Conservation (phyloP, 2,888 invertebrate genomes). For the Lycia hirtaria region DNA sequence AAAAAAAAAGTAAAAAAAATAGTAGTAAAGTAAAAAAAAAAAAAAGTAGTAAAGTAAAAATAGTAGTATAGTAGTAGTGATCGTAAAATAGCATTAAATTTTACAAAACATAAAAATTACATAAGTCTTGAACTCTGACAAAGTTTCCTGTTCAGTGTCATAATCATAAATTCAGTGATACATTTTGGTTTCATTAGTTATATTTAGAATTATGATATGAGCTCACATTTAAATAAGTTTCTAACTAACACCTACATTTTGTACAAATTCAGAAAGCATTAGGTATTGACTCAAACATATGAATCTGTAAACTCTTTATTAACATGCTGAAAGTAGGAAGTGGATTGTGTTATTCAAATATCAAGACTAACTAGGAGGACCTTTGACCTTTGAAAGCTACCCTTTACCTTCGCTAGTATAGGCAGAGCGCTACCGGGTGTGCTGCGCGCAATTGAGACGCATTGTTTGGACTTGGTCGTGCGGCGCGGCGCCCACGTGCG, state of each 20-base stretch:
- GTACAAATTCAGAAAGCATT: neutral
- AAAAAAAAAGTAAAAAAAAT: too few species aligned
- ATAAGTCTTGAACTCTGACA: neutral
- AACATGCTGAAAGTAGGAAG: neutral
- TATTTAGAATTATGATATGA: conserved; percentile 6
- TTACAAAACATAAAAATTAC: too few species aligned
- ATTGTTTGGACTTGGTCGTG: conserved; percentile 60
- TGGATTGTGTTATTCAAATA: too few species aligned
- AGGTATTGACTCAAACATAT: neutral
- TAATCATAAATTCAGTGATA: neutral
- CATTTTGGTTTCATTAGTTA: neutral
- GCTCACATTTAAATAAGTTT: neutral
- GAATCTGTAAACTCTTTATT: too few species aligned
- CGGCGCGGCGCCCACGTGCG: conserved; percentile 66
- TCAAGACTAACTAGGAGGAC: too few species aligned
- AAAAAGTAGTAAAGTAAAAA: too few species aligned
- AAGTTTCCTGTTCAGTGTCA: neutral
- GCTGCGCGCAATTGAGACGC: conserved; percentile 21
- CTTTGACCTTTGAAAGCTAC: too few species aligned
- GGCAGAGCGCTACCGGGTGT: neutral
- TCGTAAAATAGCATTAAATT: too few species aligned
- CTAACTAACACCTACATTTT: neutral
- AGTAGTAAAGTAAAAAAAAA: too few species aligned
- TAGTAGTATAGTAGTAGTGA: too few species aligned
- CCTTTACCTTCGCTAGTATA: too few species aligned